A percentile compares a stretch with the other conserved stretches of the same genome.
phyloP scores from a whole-genome alignment of 2,797 vertebrate genomes.

The Onychomys leucogaster region DNA sequence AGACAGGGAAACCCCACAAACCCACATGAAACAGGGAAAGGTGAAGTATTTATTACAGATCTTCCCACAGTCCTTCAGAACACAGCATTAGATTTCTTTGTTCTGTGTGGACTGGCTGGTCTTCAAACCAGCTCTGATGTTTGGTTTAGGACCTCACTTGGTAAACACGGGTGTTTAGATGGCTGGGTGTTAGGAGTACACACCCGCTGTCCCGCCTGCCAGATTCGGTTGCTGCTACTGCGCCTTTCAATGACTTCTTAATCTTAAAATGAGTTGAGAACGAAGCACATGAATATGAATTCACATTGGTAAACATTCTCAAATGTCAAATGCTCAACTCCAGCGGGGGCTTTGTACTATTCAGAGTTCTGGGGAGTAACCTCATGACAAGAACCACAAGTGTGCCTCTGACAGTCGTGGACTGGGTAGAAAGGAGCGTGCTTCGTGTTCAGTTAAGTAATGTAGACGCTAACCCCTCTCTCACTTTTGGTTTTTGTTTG shows the following conservation, averaged over 20 bases:
- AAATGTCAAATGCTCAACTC: constrained; percentile 8
- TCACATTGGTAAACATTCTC: background rate
- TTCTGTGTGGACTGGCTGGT: constrained; percentile 70
- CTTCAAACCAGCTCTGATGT: constrained; percentile 78
- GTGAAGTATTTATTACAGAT: constrained; percentile 82
- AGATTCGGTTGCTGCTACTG: constrained; percentile 54
- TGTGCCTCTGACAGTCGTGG: constrained; percentile 63
- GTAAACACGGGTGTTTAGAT: constrained; percentile 76
- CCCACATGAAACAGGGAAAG: constrained; percentile 71
- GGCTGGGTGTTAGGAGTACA: constrained; percentile 71
- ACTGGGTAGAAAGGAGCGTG: constrained; percentile 66
- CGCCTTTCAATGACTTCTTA: constrained; percentile 48
- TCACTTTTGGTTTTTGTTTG: background rate
- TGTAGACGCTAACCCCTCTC: background rate
- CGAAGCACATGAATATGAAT: constrained; percentile 51
- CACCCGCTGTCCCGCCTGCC: constrained; percentile 36
- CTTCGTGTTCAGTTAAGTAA: constrained; percentile 69
- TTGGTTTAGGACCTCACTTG: constrained; percentile 81
- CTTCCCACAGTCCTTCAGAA: constrained; percentile 82
- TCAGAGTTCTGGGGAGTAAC: background rate
- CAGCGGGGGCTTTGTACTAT: constrained; percentile 68
- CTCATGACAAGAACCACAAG: constrained; percentile 41
- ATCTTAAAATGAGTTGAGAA: constrained; percentile 65
- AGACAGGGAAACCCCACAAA: constrained; percentile 49
- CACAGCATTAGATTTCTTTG: constrained; percentile 42